Evolutionary conservation across 2,113 vertebrate genomes (phyloP), one percentile per base, ranked within the genome.

Genomic region (Illadopsis cleaveri): DNA sequence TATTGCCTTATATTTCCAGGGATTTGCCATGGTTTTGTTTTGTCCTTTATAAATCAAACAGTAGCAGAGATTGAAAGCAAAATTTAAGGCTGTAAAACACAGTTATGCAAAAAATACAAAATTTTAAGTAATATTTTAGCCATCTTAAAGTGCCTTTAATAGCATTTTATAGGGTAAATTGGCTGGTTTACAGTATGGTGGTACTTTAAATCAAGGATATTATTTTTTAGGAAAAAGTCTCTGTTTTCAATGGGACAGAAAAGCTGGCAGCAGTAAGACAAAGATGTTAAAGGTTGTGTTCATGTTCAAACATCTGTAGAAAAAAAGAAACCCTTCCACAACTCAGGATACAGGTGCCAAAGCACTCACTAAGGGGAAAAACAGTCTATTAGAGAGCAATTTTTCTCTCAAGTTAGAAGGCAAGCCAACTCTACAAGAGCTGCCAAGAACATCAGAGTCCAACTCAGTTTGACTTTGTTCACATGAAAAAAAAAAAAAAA

Each of bases 381-480:
- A 84, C 54, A 79, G 80, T 60, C 95, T 72, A 54, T 90, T 73
- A 83, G 62, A 93, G 94, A 92, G 64, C 45, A 70, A 31, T 87
- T 93, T 83, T 80, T 86, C 42, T 90, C 85, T 85, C 10, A 93
- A 94, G 70, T 78, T 47, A 33, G 8, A 64, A 93, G 28, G 30
- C 91, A 90, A 93, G 94, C 81, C 77, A 92, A 21, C 21, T 25
- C 77, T 48, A 2, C 5, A 68, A 78, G 45, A 77, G 88, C 70
- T 88, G 96, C 86, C 92, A 94, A 96, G 82, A 66, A 50, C 72
- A 92, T n/a, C 40, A 25, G 38, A 90, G 80, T 28, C 53, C 93
- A 86, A 44, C 79, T 91, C 56, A 33, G 64, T 73, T 47, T 70
- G 62, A 93, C 70, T 95, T 81, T 62, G 71, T 71, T 91, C 81